Percentiles rank a stretch among this genome's conserved stretches.
phyloP scores from a whole-genome alignment of 2,888 invertebrate genomes.

The Mactromeris polynyma region DNA sequence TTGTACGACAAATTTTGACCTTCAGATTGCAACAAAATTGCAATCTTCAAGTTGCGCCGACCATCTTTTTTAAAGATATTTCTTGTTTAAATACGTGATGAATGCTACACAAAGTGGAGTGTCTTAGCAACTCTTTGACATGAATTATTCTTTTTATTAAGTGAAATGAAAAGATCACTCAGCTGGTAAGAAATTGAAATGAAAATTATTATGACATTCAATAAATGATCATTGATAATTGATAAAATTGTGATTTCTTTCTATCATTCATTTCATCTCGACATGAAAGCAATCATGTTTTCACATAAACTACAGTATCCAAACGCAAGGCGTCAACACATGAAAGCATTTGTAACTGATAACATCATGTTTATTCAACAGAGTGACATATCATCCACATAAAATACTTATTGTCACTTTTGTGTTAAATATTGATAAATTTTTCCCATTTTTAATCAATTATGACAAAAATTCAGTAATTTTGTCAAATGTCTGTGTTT shows the following conservation, averaged over 20 bases:
- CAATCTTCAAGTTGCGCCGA: too few species aligned
- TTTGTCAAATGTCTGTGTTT: too few species aligned
- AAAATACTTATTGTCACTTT: background rate
- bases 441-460: too few species aligned
- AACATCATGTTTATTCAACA: conserved; percentile 9
- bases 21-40: too few species aligned
- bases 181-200: background rate
- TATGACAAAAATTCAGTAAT: too few species aligned
- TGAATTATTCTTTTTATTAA: background rate
- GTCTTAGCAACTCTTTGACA: too few species aligned
- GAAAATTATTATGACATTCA: background rate
- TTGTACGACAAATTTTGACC: too few species aligned
- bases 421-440: background rate
- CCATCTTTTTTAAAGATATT: too few species aligned
- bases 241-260: background rate
- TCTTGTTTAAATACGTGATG: too few species aligned
- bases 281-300: background rate
- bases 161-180: background rate
- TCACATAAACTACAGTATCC: background rate
- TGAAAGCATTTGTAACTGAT: background rate
- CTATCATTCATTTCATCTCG: conserved; percentile 3
- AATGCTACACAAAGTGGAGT: too few species aligned
- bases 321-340: conserved; percentile 26
- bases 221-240: background rate
- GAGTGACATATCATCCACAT: background rate